Evolutionary conservation across 1,140 invertebrate genomes (phyloP).

Genomic region (Branchinecta lynchi): DNA sequence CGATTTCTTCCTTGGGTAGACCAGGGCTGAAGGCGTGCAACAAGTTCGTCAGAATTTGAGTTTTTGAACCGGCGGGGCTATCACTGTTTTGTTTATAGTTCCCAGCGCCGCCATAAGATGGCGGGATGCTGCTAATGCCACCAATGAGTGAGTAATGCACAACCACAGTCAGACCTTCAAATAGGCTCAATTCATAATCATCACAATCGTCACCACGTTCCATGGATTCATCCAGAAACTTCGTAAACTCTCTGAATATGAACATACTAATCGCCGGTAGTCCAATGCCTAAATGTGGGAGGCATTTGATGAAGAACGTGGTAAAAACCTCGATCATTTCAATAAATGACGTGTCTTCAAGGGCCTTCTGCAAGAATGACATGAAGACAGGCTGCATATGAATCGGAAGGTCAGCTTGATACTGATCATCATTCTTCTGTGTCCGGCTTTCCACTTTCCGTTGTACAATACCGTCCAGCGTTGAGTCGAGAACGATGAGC

Average conservation of each 20-base stretch:
- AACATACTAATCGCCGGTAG: neutral
- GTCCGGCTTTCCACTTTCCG: neutral
- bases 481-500: constrained; percentile 1
- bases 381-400: constrained; percentile 74
- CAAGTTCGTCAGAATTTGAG: constrained; percentile 62
- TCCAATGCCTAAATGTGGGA: constrained; percentile 32
- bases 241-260: neutral
- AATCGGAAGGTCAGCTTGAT: constrained; percentile 43
- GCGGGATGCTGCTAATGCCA: constrained; percentile 30
- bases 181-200: constrained; percentile 60
- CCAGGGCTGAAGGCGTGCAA: constrained; percentile 55
- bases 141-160: constrained; percentile 74
- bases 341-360: constrained; percentile 28
- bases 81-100: neutral
- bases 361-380: constrained; percentile 57
- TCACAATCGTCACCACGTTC: constrained; percentile 28
- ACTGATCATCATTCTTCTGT: constrained; percentile 2
- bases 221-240: neutral
- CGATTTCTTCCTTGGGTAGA: constrained; percentile 26
- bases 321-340: neutral
- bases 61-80: constrained; percentile 28
- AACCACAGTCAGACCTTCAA: constrained; percentile 66
- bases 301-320: neutral
- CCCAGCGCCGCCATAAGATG: neutral
- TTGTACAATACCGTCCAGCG: neutral